A percentile compares a stretch with the other conserved stretches of the same genome.
Evolutionary conservation across 1,140 invertebrate species (phyloP).

Genomic region (Aphidius ervi): DNA sequence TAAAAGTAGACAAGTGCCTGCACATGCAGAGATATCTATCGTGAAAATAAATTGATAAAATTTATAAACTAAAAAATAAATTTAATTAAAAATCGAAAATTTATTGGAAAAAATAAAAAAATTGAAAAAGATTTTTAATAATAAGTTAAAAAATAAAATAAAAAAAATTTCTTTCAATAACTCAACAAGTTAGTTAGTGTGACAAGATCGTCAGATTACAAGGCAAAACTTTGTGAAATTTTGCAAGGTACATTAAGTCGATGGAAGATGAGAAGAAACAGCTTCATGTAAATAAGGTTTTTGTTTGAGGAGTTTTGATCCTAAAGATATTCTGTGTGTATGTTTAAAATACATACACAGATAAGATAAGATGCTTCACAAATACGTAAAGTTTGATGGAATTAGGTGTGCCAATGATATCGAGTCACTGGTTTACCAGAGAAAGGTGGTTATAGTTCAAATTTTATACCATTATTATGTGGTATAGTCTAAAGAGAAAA

Average conservation of each 20-base stretch:
- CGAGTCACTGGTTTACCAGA: slow-evolving; percentile 16
- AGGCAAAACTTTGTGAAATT: background rate
- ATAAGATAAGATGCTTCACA: background rate
- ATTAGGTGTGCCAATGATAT: slow-evolving; percentile 23
- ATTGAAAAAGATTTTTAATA: too few relatives aligned
- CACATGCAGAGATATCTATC: too few relatives aligned
- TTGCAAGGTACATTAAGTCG: slow-evolving; percentile 4
- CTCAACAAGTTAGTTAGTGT: too few relatives aligned
- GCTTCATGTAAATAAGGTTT: background rate
- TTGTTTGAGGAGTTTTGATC: background rate
- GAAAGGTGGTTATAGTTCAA: background rate
- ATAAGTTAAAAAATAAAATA: too few relatives aligned
- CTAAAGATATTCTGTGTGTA: background rate
- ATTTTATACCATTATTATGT: slow-evolving; percentile 15
- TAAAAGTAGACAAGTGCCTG: too few relatives aligned
- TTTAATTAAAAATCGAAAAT: too few relatives aligned
- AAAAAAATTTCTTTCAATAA: too few relatives aligned
- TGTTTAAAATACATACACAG: background rate
- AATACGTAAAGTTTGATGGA: slow-evolving; percentile 24
- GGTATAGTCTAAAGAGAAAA: slow-evolving; percentile 18
- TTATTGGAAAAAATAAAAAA: too few relatives aligned
- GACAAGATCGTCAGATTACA: too few relatives aligned
- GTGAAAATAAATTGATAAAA: too few relatives aligned
- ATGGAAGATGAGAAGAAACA: slow-evolving; percentile 8
- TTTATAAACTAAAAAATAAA: too few relatives aligned